Evolutionary conservation across 2,113 vertebrate genomes (phyloP), one percentile per base, ranked within the genome.

Genomic region (Amphiprion ocellaris): DNA sequence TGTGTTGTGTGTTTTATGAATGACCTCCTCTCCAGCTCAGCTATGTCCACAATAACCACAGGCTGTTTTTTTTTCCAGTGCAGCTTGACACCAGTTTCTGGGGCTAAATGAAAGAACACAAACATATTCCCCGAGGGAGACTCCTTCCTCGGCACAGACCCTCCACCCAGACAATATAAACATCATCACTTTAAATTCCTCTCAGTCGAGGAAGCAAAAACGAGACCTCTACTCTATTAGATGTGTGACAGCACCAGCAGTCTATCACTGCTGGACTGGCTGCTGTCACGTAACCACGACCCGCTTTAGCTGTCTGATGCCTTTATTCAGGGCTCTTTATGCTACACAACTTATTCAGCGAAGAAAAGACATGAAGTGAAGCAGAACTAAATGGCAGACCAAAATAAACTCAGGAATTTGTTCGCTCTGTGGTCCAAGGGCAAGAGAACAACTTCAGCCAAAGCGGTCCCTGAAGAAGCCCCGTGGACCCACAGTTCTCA

Each of bases 371-470:
- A 64, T 67, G 19, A 84, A 82, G 76, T 77, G 62, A 83, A 82
- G 79, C 74, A 74, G 86, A 68, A 83, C 64, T 76, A 87, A 30
- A 83, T 74, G 60, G 63, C 0, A 53, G 83, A 79, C 87, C 53
- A 79, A 90, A 90, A 91, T 87, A 92, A 89, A 84, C 86, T 70
- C 52, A 16, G 86, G 89, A 86, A 90, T 90, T 61, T 41, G 37
- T 56, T 65, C 76, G 69, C 67, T 56, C 74, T 77, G 52, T 37
- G 59, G 58, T 67, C 33, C 69, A 77, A 77, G 50, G 63, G 39
- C 61, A 44, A 53, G 55, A 69, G 59, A 73, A 49, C 4, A 55
- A 67, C 60, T 79, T 56, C 4, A 53, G 33, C 58, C 47, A 24
- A 65, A 68, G 75, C 30, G 63, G 53, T 41, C 54, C 68, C 33